A percentile compares a stretch with the other conserved stretches of the same genome.
Evolutionary conservation across 2,888 invertebrate genomes (phyloP).

Genomic region (Pseudococcus jackbeardsleyi): DNA sequence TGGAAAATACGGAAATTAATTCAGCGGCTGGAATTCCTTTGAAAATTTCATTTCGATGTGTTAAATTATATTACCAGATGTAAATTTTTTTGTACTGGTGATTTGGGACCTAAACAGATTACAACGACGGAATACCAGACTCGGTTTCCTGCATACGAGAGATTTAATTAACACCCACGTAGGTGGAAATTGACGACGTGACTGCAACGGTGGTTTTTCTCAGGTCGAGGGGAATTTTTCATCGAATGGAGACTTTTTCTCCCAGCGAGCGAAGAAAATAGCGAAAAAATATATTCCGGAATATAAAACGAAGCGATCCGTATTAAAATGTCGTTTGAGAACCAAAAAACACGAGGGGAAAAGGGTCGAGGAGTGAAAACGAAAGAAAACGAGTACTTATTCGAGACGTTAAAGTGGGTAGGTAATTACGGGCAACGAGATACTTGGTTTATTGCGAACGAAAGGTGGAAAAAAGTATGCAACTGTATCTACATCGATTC

Average conservation of each 20-base stretch:
- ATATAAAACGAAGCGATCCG: neutral
- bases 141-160: neutral
- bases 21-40: neutral
- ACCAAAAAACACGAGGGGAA: neutral
- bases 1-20: neutral
- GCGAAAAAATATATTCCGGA: neutral
- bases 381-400: constrained; percentile 15
- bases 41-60: neutral
- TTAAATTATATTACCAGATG: neutral
- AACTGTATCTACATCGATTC: constrained; percentile 40
- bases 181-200: neutral
- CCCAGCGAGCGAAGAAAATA: neutral
- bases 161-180: neutral
- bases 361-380: neutral
- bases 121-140: neutral
- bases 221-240: neutral
- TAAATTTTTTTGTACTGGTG: neutral
- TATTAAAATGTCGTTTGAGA: neutral
- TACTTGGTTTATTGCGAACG: neutral
- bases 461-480: neutral
- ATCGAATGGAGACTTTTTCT: too few relatives aligned
- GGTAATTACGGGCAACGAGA: neutral
- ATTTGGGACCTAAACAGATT: neutral
- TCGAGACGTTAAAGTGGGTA: neutral
- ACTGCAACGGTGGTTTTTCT: neutral